Base-by-base conservation (phyloP, 2,888 invertebrate species). In the Eulithis testata region DNA sequence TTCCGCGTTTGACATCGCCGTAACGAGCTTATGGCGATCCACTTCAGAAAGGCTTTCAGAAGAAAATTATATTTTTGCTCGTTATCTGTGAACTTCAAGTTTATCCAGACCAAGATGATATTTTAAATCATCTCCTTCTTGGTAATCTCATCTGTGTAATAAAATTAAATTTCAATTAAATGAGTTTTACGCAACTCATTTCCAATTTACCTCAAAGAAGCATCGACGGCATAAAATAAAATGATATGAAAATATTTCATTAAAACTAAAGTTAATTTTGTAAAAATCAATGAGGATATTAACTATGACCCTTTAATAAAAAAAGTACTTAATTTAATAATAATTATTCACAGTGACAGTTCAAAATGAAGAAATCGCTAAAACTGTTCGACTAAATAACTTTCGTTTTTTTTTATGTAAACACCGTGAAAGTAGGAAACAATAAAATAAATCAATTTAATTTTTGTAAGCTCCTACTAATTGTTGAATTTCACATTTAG, bases 11-110 rank as follows among this genome's bases (percentile, higher is more conserved):
- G 50, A 60, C 21, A 37, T 50, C 54, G 36, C 36, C 52, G 12
- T 47, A 63, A 67, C 44, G 62, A 70, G 49, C 56, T 65, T 60
- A 52, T 61, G 55, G 51, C 61, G 52, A 65, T 52, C 61, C 56
- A 59, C 60, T 63, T 57, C 55, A 58, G 47, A 60, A 60, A 63
- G 58, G 53, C 47, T 61, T 56, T 52, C 53, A 62, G 12, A 54
- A 54, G 57, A 56, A 60, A 64, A 55, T 56, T 60, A 56, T 56
- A 56, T 60, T 66, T 68, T 65, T 66, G 56, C 57, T 63, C 57
- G 57, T 68, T 68, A 63, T 63, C 60, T 55, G 52, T 52, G 51
- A 60, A 53, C 52, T 47, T 57, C 51, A 60, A 52, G 60, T 60
- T 60, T 54, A 37, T 45, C n/a, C 11, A 55, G 31, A 47, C 56